These are phyloP conservation scores for Brotogeris chrysoptera DNA, from an alignment of 2,797 vertebrate genomes.

Conservation along the genomic window DNA sequence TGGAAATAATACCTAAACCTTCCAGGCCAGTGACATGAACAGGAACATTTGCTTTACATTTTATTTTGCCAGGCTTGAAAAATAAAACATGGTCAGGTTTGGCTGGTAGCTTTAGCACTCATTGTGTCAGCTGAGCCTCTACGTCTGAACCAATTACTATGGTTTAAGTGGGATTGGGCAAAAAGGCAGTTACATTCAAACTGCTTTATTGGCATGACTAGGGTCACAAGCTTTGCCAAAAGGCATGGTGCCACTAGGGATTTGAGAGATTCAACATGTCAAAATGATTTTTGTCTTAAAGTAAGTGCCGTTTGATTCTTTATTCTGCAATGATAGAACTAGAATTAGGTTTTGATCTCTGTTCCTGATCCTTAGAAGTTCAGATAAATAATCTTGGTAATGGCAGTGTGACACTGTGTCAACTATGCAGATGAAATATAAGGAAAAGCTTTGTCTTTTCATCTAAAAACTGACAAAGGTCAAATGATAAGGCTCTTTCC, in stretches of 20 bases:
- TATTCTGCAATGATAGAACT: neutral
- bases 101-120: neutral
- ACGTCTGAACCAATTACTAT: conserved; percentile 17
- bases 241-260: conserved; percentile 7
- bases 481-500: neutral
- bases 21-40: neutral
- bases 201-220: conserved; percentile 24
- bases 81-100: neutral
- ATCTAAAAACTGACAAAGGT: neutral
- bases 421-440: neutral
- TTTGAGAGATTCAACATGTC: neutral
- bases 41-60: neutral
- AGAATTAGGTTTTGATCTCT: neutral
- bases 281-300: conserved; percentile 31
- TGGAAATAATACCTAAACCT: neutral
- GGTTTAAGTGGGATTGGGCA: conserved; percentile 13
- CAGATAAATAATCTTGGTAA: neutral
- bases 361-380: neutral
- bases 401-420: neutral
- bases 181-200: conserved; percentile 30
- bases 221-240: neutral
- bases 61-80: neutral
- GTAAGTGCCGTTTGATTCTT: neutral
- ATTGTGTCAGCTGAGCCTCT: neutral
- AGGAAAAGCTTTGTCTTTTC: neutral